These are phyloP conservation scores for Drosophila quasianomalipes DNA, from an alignment of 2,888 invertebrate species.

Conservation along the genomic window DNA sequence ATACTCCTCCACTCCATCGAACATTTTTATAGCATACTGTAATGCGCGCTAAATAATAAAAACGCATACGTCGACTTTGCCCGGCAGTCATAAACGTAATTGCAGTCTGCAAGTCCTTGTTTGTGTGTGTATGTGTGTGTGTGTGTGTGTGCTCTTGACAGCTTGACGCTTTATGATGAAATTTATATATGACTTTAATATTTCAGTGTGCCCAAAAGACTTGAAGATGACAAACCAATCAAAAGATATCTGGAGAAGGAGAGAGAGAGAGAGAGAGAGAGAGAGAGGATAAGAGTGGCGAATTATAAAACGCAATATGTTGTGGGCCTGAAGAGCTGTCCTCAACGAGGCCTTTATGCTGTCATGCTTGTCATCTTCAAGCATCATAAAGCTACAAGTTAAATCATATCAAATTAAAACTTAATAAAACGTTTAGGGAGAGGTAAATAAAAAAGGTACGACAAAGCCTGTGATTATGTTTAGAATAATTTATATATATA, in stretches of 20 bases:
- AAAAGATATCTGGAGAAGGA: slow-evolving; percentile 10
- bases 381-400: not conserved
- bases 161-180: slow-evolving; percentile 35
- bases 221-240: slow-evolving; percentile 49
- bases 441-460: not conserved
- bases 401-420: not conserved
- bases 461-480: not conserved
- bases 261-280: not conserved
- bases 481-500: not conserved
- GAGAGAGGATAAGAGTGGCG: not conserved
- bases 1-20: not conserved
- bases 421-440: not conserved
- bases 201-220: slow-evolving; percentile 34
- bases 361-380: slow-evolving; percentile 9
- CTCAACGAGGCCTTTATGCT: slow-evolving; percentile 1
- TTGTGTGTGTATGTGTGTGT: not conserved
- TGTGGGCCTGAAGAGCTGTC: not conserved
- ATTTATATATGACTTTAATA: slow-evolving; percentile 48
- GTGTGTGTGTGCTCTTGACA: slow-evolving; percentile 7
- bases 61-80: slow-evolving; percentile 45
- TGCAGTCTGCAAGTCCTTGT: slow-evolving; percentile 40
- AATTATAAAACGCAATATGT: slow-evolving; percentile 14
- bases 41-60: slow-evolving; percentile 49
- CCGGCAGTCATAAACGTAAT: slow-evolving; percentile 51
- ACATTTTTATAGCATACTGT: slow-evolving; percentile 53